Conservation (phyloP, 2,113 vertebrate genomes). For the Calidris pugnax region DNA sequence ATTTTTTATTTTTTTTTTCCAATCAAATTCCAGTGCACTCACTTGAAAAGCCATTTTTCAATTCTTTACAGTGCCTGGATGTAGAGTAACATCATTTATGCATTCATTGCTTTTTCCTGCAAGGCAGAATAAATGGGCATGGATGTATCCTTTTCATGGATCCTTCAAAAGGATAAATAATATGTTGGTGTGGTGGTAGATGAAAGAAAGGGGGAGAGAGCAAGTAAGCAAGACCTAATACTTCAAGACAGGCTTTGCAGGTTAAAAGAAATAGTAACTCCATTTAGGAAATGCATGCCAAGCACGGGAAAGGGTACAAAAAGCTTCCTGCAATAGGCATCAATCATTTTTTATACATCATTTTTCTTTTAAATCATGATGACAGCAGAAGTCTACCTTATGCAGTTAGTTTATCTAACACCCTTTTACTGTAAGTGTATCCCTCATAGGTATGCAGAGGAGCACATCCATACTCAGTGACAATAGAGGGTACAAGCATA, state of each 20-base stretch:
- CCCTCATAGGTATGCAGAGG: rapidly evolving
- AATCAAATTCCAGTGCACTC: neutral
- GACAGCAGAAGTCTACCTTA: neutral
- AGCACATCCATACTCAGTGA: neutral
- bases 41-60: neutral
- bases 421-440: neutral
- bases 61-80: neutral
- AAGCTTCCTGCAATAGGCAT: neutral
- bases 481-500: neutral
- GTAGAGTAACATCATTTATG: constrained; percentile 4
- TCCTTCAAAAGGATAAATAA: constrained; percentile 22
- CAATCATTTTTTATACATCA: neutral
- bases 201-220: neutral
- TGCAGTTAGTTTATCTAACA: neutral
- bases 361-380: neutral
- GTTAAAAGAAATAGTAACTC: neutral
- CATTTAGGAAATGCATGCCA: neutral
- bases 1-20: neutral
- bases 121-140: constrained; percentile 2
- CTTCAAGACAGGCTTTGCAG: neutral
- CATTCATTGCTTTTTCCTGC: constrained; percentile 36
- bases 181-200: neutral
- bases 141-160: neutral
- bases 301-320: neutral
- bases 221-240: neutral